phyloP scores from a whole-genome alignment of 2,797 vertebrate species.

The Eleutherodactylus coqui region DNA sequence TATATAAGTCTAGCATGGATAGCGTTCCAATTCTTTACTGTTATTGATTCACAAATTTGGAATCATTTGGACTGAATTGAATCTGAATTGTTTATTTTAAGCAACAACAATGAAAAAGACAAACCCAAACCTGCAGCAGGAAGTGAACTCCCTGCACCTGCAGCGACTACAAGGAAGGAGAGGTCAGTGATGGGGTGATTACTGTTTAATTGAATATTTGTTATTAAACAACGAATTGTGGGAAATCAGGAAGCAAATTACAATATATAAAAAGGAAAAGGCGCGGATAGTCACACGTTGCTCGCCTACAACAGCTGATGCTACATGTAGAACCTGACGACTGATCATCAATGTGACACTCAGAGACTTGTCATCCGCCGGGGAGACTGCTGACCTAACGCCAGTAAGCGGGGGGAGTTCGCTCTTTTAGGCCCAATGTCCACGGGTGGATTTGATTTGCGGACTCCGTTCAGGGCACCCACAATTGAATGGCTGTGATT shows the following conservation, averaged over 20 bases:
- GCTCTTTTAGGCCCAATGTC: too few relatives aligned
- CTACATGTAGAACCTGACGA: too few relatives aligned
- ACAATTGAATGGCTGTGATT: too few relatives aligned
- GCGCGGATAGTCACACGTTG: too few relatives aligned
- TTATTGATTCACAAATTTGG: neutral
- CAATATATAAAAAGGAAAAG: neutral
- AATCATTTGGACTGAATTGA: neutral
- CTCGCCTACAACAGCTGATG: too few relatives aligned
- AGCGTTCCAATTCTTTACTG: neutral
- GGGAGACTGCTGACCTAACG: too few relatives aligned
- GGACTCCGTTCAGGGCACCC: too few relatives aligned
- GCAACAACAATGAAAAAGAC: neutral
- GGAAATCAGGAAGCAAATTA: neutral
- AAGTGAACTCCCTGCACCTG: neutral
- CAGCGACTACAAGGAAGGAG: conserved; percentile 11
- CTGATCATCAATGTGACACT: too few relatives aligned
- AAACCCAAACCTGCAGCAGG: neutral
- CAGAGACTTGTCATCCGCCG: neutral
- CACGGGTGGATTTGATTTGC: too few relatives aligned
- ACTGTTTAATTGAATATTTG: neutral
- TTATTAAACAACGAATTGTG: neutral
- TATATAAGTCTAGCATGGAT: too few relatives aligned
- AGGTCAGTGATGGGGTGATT: neutral
- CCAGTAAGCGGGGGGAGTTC: too few relatives aligned
- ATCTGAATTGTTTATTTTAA: neutral